A percentile compares a stretch with the other conserved stretches of the same genome.
Conservation (phyloP, 2,113 vertebrate genomes). For the Macrotis lagotis region DNA sequence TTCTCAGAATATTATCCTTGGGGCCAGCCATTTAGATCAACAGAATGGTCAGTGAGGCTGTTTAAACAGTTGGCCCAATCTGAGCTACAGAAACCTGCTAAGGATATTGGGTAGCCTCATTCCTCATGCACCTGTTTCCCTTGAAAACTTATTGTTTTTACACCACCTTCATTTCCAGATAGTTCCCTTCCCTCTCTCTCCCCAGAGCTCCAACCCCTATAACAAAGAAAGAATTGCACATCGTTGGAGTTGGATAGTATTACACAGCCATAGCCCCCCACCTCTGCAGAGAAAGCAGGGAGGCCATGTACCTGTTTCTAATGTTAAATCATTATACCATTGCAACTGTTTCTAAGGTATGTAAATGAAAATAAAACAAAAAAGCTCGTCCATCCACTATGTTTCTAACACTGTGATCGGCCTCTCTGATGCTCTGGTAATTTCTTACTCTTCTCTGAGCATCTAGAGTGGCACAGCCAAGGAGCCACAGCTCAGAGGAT, state of each 20-base stretch:
- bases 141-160: background rate
- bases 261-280: background rate
- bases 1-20: background rate
- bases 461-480: background rate
- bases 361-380: background rate
- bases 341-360: background rate
- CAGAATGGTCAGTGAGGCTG: background rate
- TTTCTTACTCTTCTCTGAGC: background rate
- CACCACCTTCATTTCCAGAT: background rate
- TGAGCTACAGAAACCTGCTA: background rate
- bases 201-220: background rate
- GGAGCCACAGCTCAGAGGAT: background rate
- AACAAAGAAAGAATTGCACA: background rate
- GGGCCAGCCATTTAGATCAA: background rate
- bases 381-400: background rate
- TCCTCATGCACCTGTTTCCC: background rate
- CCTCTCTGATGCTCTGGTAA: background rate
- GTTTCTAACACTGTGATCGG: background rate
- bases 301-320: background rate
- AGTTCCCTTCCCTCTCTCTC: background rate
- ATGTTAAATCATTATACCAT: background rate
- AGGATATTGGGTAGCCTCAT: background rate
- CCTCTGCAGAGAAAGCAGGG: background rate
- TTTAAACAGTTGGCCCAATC: background rate
- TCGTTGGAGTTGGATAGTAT: background rate